Base-by-base conservation (phyloP, 2,888 invertebrate species). In the Marronus borbonicus region DNA sequence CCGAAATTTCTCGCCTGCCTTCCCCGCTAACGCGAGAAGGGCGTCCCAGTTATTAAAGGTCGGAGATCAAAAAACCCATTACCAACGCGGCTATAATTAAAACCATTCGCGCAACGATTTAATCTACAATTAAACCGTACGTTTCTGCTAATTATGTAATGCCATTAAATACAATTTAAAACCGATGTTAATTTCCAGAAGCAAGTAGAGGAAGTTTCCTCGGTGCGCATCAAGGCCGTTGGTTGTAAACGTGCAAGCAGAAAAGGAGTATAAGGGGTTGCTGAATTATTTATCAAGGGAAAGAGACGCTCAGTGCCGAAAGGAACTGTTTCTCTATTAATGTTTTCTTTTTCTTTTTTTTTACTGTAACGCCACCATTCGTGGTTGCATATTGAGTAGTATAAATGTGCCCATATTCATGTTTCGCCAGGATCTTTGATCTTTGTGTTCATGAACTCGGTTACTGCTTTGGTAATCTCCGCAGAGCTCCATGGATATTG, bases 91-190 rank as follows among this genome's bases (percentile, higher is more conserved):
- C 31, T 36, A 66, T 68, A 76, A 76, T 76, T 76, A 76, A 76
- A 66, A 68, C 76, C 76, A 76, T 76, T 76, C 68, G 68, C 66
- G 68, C 68, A 28, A 68, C 76, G 60, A 76, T 76, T 76, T 76
- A 76, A 66, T 55, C 76, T 55, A 65, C 36, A 65, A 76, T 76
- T 76, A 76, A 58, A 60, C 68, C 36, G 68, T 76, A 76, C 44
- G 68, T 58, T 66, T 58, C 68, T 58, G 68, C 58, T 76, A 76
- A 76, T 76, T 76, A 36, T 52, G 66, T 68, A 76, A 76, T 76
- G 17, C 76, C 68, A 66, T 76, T 76, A 66, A 76, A 68, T 52
- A 66, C 39, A 39, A 76, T 68, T 76, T 68, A 76, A 68, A 68
- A 24, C 17, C 55, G 66, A 52, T 60, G 55, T 58, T 76, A 76